Percentiles rank a stretch among this genome's conserved stretches.
Conservation (phyloP, 2,797 vertebrate genomes). For the Labeo calbasu region DNA sequence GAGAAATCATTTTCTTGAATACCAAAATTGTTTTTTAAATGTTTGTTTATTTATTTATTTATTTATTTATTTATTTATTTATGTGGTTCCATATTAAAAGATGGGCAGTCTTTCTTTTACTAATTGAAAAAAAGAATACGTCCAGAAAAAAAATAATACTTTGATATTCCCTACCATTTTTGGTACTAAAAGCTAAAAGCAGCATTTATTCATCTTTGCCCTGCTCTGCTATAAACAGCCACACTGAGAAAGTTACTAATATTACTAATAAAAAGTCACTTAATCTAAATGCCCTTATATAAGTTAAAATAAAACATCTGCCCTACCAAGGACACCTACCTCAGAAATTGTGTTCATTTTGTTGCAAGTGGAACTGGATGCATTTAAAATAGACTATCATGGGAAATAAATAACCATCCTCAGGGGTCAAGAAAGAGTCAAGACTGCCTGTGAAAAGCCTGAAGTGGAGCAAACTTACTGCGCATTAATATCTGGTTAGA, state of each 20-base stretch:
- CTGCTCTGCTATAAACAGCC: constrained; percentile 4
- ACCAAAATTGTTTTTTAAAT: not conserved
- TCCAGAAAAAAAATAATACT: too few species aligned
- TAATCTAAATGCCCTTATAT: not conserved
- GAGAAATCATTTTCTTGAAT: not conserved
- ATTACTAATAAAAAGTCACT: constrained; percentile 20
- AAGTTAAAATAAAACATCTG: not conserved
- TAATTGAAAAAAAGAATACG: not conserved
- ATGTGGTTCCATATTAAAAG: not conserved
- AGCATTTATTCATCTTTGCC: not conserved
- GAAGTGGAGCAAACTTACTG: constrained; percentile 14
- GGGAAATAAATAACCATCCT: constrained; percentile 3
- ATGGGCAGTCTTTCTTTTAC: not conserved
- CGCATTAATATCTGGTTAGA: constrained; percentile 18
- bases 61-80: too few species aligned
- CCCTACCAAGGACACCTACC: constrained; percentile 9
- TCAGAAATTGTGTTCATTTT: not conserved
- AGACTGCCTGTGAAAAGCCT: constrained; percentile 33
- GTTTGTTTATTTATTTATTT: too few species aligned
- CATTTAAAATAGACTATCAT: constrained; percentile 16
- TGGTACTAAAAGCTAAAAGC: not conserved
- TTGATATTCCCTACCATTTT: not conserved
- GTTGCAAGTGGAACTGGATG: not conserved
- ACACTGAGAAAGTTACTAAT: constrained; percentile 16
- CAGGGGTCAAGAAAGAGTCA: constrained; percentile 30